Conservation (phyloP, 1,140 invertebrate species). For the Carposina sasakii region DNA sequence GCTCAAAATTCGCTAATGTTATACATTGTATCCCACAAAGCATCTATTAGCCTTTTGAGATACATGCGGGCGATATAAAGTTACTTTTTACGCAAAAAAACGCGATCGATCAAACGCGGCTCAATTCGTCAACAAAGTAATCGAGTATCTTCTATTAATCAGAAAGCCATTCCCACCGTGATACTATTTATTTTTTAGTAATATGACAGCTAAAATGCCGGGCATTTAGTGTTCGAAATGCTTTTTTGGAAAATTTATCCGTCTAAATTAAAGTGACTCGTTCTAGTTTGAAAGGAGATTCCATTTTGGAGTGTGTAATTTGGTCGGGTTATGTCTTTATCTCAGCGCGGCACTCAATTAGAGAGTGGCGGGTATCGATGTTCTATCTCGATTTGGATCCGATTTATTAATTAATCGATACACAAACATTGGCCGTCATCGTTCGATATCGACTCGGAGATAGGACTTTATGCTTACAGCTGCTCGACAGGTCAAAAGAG, state of each 20-base stretch:
- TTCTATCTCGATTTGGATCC: constrained; percentile 53
- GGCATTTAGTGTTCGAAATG: constrained; percentile 56
- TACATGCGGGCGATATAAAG: constrained; percentile 46
- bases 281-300: constrained; percentile 17
- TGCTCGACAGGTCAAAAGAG: too few species aligned
- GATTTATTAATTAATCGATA: constrained; percentile 72
- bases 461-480: too few species aligned
- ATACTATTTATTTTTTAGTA: constrained; percentile 67
- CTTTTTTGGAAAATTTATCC: constrained; percentile 14
- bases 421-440: constrained; percentile 67
- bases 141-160: constrained; percentile 63
- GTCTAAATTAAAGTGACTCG: constrained; percentile 3
- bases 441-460: constrained; percentile 47
- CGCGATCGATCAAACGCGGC: constrained; percentile 37
- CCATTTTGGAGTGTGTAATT: not conserved
- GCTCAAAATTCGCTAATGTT: constrained; percentile 36
- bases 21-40: constrained; percentile 27
- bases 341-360: constrained; percentile 68
- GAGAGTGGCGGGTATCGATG: constrained; percentile 62
- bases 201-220: constrained; percentile 67
- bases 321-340: constrained; percentile 36
- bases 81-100: constrained; percentile 40
- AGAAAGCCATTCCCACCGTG: constrained; percentile 61
- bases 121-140: constrained; percentile 51
- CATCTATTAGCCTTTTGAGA: constrained; percentile 25